Percentiles rank a stretch among this genome's conserved stretches.
These are phyloP conservation scores for Limnodromus scolopaceus DNA, from an alignment of 2,797 vertebrate genomes.

Conservation along the genomic window DNA sequence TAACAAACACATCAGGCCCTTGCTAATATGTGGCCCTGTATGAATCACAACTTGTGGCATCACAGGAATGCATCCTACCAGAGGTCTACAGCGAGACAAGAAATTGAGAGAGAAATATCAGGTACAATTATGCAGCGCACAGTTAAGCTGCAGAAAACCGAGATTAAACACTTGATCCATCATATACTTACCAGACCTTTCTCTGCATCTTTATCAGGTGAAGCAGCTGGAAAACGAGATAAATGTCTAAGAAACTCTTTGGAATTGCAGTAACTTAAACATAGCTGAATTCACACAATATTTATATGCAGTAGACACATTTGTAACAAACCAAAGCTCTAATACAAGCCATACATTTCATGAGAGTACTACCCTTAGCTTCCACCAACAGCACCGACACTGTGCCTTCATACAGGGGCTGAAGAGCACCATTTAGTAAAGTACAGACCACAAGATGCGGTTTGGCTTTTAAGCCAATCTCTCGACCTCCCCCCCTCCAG, in stretches of 20 bases:
- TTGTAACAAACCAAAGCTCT: background rate
- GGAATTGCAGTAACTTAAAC: background rate
- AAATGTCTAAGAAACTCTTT: background rate
- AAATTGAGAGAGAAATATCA: background rate
- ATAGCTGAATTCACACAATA: background rate
- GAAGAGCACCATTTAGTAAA: background rate
- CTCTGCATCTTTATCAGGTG: background rate
- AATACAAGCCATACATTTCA: background rate
- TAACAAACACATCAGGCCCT: background rate
- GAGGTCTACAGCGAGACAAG: background rate
- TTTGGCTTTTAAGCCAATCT: background rate
- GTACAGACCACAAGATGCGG: background rate
- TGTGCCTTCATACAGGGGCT: background rate
- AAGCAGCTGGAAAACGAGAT: constrained; percentile 6
- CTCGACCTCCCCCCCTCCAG: background rate
- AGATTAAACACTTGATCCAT: background rate
- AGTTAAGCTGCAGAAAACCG: background rate
- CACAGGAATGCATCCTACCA: background rate
- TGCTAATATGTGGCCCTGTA: background rate
- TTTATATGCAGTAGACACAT: background rate
- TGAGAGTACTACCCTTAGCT: background rate
- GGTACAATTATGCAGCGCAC: background rate
- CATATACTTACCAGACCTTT: constrained; percentile 34
- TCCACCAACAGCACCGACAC: background rate
- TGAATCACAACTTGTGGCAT: background rate